A percentile compares a stretch with the other conserved stretches of the same genome.
Conservation (phyloP, 2,888 invertebrate species). For the Watsonalla binaria region DNA sequence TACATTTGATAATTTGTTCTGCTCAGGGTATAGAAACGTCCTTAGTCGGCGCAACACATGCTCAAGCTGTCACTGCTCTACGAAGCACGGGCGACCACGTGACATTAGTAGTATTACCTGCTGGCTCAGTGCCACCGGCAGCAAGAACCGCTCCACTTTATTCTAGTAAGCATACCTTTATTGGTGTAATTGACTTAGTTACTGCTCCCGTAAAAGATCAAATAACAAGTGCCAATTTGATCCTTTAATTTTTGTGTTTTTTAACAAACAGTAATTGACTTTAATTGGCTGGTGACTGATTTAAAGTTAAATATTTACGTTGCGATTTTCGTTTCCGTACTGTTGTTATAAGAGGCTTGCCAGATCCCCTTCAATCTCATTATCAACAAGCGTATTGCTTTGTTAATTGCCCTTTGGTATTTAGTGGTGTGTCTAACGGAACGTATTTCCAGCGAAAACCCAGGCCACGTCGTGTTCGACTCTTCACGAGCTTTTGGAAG, state of each 20-base stretch:
- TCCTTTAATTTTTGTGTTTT: not conserved
- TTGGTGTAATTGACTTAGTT: not conserved
- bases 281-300: no score
- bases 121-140: slow-evolving; percentile 63
- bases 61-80: slow-evolving; percentile 66
- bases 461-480: slow-evolving; percentile 76
- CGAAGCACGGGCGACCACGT: slow-evolving; percentile 71
- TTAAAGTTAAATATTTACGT: no score
- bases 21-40: slow-evolving; percentile 69
- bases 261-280: no score
- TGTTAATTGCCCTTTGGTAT: not conserved
- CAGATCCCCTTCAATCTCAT: no score
- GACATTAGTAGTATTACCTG: slow-evolving; percentile 66
- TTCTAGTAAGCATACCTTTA: slow-evolving; percentile 52
- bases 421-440: not conserved
- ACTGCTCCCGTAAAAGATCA: not conserved
- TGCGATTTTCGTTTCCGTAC: no score
- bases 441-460: slow-evolving; percentile 56
- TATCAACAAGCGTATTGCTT: not conserved
- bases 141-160: slow-evolving; percentile 62
- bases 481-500: slow-evolving; percentile 70
- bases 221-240: not conserved
- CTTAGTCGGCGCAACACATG: slow-evolving; percentile 69
- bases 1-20: slow-evolving; percentile 1
- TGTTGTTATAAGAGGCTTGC: no score